Evolutionary conservation across 2,797 vertebrate species (phyloP), one percentile per base, ranked within the genome.

Genomic region (Aldrovandia affinis): DNA sequence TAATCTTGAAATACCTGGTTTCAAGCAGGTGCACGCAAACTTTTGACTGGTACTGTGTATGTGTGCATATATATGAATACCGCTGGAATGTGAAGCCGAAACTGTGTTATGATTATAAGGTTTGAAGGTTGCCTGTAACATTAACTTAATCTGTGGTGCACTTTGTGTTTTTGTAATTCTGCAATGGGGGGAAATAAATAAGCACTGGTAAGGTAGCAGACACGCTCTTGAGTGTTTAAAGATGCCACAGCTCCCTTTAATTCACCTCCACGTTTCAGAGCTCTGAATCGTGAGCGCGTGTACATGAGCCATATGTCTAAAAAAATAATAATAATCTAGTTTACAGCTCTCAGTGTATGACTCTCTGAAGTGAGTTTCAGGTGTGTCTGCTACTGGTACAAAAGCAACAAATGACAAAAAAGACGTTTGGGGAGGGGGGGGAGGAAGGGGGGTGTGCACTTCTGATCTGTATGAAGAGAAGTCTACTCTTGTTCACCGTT

Each of bases 21-120:
- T n/a, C n/a, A n/a, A n/a, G n/a, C n/a, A n/a, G n/a, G n/a, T n/a
- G n/a, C n/a, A n/a, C n/a, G n/a, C n/a, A n/a, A n/a, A n/a, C n/a
- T n/a, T n/a, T n/a, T n/a, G n/a, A n/a, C n/a, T n/a, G n/a, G n/a
- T n/a, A n/a, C n/a, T n/a, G n/a, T n/a, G n/a, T n/a, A n/a, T n/a
- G n/a, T n/a, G n/a, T n/a, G n/a, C n/a, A n/a, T n/a, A n/a, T n/a
- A n/a, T n/a, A n/a, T n/a, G n/a, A 95, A 93, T 94, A 95, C 95
- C 95, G 95, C 95, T 96, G 95, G 95, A 96, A 96, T 96, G 95
- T 96, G 94, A 96, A 96, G 95, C 95, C 95, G n/a, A 96, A 95
- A 95, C 92, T 93, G 93, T 95, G 93, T 95, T 94, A 92, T 92
- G 90, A 92, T 92, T 92, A 92, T 94, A 94, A 92, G 90, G 92